These are phyloP conservation scores for Musca vetustissima DNA, from an alignment of 1,140 invertebrate species.

Conservation along the genomic window DNA sequence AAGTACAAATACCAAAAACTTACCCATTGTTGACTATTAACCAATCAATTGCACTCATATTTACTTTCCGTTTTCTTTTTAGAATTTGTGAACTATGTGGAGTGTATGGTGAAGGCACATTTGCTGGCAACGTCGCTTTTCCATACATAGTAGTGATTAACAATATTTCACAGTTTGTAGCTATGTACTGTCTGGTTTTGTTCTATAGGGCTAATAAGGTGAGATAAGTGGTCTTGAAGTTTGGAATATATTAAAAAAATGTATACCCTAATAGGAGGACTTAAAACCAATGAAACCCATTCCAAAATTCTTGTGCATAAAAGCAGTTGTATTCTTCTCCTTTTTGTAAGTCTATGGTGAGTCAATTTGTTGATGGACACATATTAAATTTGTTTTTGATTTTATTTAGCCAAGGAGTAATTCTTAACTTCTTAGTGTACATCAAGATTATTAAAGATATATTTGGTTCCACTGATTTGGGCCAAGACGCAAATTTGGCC, in stretches of 20 bases:
- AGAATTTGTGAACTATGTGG: conserved; percentile 83
- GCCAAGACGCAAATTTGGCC: conserved; percentile 60
- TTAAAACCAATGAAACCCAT: conserved; percentile 89
- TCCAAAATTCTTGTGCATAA: conserved; percentile 96
- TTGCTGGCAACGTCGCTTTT: conserved; percentile 79
- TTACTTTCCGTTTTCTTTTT: conserved; percentile 9
- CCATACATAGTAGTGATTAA: conserved; percentile 90
- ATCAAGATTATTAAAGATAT: conserved; percentile 68
- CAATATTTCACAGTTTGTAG: conserved; percentile 93
- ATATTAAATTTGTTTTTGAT: conserved; percentile 32
- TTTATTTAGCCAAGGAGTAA: conserved; percentile 82
- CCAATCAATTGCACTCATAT: too few species aligned
- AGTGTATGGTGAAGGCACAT: conserved; percentile 90
- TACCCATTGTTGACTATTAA: too few species aligned
- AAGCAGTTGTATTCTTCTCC: conserved; percentile 96
- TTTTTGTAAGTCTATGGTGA: conserved; percentile 84
- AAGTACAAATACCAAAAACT: too few species aligned
- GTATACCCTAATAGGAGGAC: conserved; percentile 59
- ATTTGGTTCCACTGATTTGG: conserved; percentile 62
- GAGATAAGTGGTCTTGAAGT: not conserved
- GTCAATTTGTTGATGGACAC: not conserved
- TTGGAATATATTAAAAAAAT: not conserved
- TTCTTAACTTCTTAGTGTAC: conserved; percentile 85
- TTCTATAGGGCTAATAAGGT: conserved; percentile 87
- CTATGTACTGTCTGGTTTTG: conserved; percentile 93